phyloP scores from a whole-genome alignment of 2,888 invertebrate species.

The Acheta domesticus region DNA sequence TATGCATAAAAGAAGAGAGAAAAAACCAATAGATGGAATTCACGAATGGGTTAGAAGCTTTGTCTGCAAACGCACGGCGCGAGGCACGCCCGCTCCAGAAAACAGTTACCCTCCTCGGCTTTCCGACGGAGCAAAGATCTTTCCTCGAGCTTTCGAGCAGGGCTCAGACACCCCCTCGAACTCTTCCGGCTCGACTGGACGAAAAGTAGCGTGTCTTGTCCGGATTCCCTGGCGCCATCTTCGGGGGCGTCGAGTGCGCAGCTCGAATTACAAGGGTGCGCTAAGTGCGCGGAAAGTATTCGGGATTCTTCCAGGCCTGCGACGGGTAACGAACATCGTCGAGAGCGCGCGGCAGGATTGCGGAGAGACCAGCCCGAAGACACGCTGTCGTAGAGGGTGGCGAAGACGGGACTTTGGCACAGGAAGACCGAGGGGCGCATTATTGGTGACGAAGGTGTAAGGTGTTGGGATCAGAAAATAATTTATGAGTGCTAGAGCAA shows the following conservation, averaged over 20 bases:
- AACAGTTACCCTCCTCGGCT: not conserved
- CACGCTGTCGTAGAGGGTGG: too few relatives aligned
- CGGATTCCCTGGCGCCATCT: not conserved
- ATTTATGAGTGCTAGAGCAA: too few relatives aligned
- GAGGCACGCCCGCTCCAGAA: not conserved
- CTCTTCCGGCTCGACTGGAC: not conserved
- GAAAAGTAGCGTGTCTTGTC: not conserved
- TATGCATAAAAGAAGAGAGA: not conserved
- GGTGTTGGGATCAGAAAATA: too few relatives aligned
- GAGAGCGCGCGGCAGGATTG: too few relatives aligned
- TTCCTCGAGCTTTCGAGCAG: not conserved
- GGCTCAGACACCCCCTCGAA: not conserved
- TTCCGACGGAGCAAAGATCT: not conserved
- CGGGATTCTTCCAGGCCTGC: not conserved
- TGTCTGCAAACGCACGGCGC: not conserved
- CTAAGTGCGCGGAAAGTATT: not conserved
- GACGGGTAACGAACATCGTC: too few relatives aligned
- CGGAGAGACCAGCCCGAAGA: too few relatives aligned
- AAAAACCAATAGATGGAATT: not conserved
- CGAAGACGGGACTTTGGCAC: too few relatives aligned
- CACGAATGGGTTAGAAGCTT: not conserved
- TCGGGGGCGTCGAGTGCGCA: not conserved
- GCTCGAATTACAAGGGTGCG: conserved; percentile 7
- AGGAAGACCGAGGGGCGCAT: too few relatives aligned
- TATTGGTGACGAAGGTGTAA: too few relatives aligned